These are phyloP conservation scores for Tipula helvola DNA, from an alignment of 2,888 invertebrate genomes.

Conservation along the genomic window DNA sequence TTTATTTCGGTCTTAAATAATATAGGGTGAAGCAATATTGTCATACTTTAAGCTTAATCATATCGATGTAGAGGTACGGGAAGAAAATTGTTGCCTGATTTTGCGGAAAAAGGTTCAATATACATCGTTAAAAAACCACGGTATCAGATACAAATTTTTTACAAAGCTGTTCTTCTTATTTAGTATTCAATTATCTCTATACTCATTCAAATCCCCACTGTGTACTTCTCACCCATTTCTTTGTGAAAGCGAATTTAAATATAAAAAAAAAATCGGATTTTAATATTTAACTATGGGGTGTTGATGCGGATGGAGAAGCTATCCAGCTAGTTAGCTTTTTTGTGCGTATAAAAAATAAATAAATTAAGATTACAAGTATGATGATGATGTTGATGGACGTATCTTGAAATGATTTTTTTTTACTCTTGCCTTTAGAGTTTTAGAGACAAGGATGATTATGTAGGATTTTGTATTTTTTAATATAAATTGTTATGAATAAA, in stretches of 20 bases:
- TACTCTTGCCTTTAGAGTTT: neutral
- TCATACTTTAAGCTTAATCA: neutral
- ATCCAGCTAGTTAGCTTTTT: neutral
- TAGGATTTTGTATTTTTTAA: neutral
- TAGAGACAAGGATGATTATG: neutral
- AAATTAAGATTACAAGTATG: neutral
- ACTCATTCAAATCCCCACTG: neutral
- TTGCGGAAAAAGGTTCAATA: neutral
- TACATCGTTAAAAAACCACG: neutral
- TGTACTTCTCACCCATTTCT: neutral
- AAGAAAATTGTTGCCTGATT: neutral
- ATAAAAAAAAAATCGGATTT: neutral
- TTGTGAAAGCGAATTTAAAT: neutral
- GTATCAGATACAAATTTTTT: neutral
- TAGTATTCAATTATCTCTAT: neutral
- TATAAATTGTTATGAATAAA: neutral
- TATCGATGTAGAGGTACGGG: neutral
- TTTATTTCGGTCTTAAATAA: neutral
- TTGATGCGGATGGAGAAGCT: neutral
- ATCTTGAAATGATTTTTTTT: neutral
- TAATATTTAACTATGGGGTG: neutral
- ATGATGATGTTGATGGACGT: neutral
- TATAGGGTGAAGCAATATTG: neutral
- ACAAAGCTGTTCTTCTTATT: neutral
- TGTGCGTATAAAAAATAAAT: neutral